Base-by-base conservation (phyloP, 2,113 vertebrate species). In the Phylloscopus trochiloides region DNA sequence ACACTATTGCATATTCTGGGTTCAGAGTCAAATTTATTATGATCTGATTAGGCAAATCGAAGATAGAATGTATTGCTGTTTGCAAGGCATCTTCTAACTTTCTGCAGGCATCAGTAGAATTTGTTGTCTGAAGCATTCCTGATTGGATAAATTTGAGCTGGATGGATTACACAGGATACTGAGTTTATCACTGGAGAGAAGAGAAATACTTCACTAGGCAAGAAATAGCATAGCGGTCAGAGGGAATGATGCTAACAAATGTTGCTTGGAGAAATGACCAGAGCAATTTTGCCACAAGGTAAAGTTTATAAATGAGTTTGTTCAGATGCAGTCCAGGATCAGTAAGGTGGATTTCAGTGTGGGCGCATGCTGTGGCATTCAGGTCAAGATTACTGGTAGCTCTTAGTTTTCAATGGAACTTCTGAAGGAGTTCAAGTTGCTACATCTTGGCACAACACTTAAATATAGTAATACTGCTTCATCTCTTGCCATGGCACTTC, bases 291-390 rank as follows among this genome's bases (percentile, higher is more conserved):
- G 16, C 58, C 9, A 26, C 8, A 18, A 73, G 47, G 48, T 72
- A 2, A 58, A 80, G 31, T 47, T 83, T 8, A 52, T 50, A 34
- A 73, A 31, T 43, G 28, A 59, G 18, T 54, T 71, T 63, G 59
- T 47, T 75, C 40, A 45, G 22, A 26, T 85, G 73, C 42, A 52
- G 45, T 48, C 31, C 43, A 28, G 38, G 57, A 29, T 89, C 40
- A 65, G 40, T 9, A n/a, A 57, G 14, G 11, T 65, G 36, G 28
- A 62, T 79, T 91, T 92, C 14, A 40, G 25, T 17, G 14, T 40
- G 18, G n/a, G 48, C 3, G 1, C 0, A 0, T 68, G 40, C 74
- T 67, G 36, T 59, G 57, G 15, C 38, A 26, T 47, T 31, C 18
- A 51, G 59, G 32, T 70, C 25, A 45, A n/a, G 47, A 62, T 71